Evolutionary conservation across 2,797 vertebrate genomes (phyloP), one percentile per base, ranked within the genome.

Genomic region (Dipus sagitta): DNA sequence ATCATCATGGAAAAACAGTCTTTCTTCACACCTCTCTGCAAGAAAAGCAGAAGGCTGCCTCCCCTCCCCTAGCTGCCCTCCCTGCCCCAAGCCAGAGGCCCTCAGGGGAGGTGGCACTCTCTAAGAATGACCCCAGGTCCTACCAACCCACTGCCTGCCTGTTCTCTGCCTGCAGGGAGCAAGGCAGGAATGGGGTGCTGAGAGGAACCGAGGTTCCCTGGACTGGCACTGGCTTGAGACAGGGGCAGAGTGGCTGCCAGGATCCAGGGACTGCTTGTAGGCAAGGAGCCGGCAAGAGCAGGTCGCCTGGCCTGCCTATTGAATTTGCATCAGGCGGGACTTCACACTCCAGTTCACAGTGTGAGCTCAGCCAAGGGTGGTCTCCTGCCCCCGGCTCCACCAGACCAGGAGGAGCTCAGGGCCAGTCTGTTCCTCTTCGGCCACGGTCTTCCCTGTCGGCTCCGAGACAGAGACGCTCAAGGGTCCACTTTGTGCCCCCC

Each of bases 301-400:
- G 84, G 92, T 93, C 78, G 32, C 87, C 68, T 78, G 38, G 76
- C 67, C 88, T 60, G 32, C 90, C 83, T 78, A 70, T 78, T 6
- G 91, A 80, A 80, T 96, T 90, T 94, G 84, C 84, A 93, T 96
- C 89, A 96, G 92, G 86, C 87, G 93, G 81, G 54, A 54, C n/a
- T 74, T 54, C 20, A 47, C 11, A 34, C 60, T 89, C n/a, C 60
- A 94, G 93, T 93, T 95, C 97, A 91, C 88, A 79, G 54, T 58
- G 10, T 15, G 23, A 58, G 58, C n/a, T 67, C 32, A 12, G 88
- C 30, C 86, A 68, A 86, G 75, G 88, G 93, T 96, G 87, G 95
- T 94, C 95, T 93, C 86, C 76, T 77, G 38, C 38, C 38, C 6
- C 38, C 38, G 6, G 38, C 47, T 84, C 78, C 83, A 95, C 74